These are phyloP conservation scores for Laupala kohalensis DNA, from an alignment of 1,140 invertebrate species.

Conservation along the genomic window DNA sequence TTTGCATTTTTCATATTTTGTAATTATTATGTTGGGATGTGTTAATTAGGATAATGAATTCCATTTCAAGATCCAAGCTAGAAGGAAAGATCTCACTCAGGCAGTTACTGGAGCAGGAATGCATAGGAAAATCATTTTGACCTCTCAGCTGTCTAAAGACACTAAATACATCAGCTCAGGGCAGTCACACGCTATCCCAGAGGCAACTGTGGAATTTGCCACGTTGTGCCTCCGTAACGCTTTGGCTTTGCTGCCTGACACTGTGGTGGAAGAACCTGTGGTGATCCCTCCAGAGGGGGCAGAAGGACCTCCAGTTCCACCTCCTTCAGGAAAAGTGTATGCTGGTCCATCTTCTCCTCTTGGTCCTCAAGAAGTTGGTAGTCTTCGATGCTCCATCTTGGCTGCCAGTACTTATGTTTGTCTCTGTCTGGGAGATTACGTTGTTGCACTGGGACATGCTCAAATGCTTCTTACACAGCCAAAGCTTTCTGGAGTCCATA, in stretches of 20 bases:
- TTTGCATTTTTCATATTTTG: background rate
- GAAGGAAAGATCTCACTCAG: constrained; percentile 47
- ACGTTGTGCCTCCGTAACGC: constrained; percentile 78
- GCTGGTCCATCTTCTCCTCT: constrained; percentile 15
- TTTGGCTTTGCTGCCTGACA: constrained; percentile 40
- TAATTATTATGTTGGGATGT: constrained; percentile 18
- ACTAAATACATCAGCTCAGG: constrained; percentile 38
- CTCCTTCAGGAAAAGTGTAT: background rate
- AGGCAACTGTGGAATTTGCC: constrained; percentile 80
- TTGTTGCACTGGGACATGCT: constrained; percentile 65
- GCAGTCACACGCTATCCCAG: constrained; percentile 66
- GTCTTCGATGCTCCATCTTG: constrained; percentile 48
- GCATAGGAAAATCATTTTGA: constrained; percentile 51
- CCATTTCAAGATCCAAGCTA: constrained; percentile 47
- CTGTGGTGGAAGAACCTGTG: background rate
- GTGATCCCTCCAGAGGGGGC: background rate
- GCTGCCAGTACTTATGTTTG: constrained; percentile 70
- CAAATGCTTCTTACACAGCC: constrained; percentile 50
- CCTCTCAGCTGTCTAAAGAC: constrained; percentile 39
- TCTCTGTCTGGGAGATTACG: constrained; percentile 71
- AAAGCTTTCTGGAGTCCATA: constrained; percentile 48
- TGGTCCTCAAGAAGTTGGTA: constrained; percentile 7
- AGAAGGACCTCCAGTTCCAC: background rate
- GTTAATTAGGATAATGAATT: constrained; percentile 49
- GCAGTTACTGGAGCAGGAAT: constrained; percentile 43